Conservation (phyloP, 1,140 invertebrate species). For the Calliphora vicina region DNA sequence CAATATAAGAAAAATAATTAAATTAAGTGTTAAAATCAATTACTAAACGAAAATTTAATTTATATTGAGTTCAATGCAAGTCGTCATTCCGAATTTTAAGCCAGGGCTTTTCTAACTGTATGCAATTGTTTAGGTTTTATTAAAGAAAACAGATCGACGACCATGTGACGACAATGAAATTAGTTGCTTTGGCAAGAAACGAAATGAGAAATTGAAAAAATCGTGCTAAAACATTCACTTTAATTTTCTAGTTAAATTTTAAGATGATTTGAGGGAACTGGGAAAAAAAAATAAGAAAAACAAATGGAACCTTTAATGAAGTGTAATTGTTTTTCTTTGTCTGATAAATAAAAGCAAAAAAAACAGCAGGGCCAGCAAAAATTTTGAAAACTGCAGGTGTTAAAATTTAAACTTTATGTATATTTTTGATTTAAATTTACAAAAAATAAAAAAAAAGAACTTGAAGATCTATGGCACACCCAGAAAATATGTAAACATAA, state of each 20-base stretch:
- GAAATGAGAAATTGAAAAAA: background rate
- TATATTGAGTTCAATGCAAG: background rate
- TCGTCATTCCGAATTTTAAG: background rate
- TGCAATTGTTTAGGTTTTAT: background rate
- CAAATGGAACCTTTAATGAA: background rate
- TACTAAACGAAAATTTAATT: background rate
- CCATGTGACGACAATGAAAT: too few species aligned
- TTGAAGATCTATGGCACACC: background rate
- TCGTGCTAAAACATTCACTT: constrained; percentile 32
- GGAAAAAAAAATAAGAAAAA: background rate
- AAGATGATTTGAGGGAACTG: too few species aligned
- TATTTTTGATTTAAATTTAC: background rate
- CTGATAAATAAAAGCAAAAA: background rate
- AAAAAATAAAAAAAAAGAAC: background rate
- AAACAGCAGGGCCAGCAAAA: constrained; percentile 2
- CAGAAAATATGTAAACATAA: background rate
- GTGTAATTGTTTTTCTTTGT: background rate
- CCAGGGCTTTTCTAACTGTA: background rate
- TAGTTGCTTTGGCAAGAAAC: background rate
- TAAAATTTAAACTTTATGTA: background rate
- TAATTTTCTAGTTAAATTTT: constrained; percentile 7
- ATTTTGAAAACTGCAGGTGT: constrained; percentile 18
- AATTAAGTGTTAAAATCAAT: background rate
- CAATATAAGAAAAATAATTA: background rate
- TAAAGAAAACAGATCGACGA: background rate